phyloP scores from a whole-genome alignment of 1,140 invertebrate species.

The Medauroidea extradentata region DNA sequence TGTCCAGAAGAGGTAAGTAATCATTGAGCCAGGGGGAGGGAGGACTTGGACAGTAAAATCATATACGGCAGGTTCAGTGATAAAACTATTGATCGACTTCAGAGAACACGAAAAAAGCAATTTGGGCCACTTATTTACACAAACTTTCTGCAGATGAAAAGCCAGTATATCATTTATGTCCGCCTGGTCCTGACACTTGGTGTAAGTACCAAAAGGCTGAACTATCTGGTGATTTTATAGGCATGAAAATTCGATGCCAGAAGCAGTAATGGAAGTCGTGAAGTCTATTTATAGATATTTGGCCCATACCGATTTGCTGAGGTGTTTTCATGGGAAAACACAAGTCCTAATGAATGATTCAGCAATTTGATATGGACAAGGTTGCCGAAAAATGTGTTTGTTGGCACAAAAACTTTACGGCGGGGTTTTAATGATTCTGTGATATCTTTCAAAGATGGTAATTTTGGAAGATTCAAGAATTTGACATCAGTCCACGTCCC shows the following conservation, averaged over 20 bases:
- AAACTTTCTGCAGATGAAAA: conserved; percentile 18
- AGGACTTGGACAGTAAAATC: background rate
- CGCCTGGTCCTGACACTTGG: conserved; percentile 7
- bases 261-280: conserved; percentile 6
- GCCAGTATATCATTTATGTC: conserved; percentile 12
- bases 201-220: conserved; percentile 9
- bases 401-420: conserved; percentile 13
- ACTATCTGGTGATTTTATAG: background rate
- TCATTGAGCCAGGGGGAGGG: background rate
- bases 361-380: conserved; percentile 17
- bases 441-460: conserved; percentile 18
- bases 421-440: conserved; percentile 12
- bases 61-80: conserved; percentile 21
- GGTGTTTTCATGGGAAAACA: conserved; percentile 11
- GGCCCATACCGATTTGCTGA: conserved; percentile 5
- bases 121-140: conserved; percentile 20
- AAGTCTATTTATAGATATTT: conserved; percentile 13
- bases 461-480: conserved; percentile 10
- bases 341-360: conserved; percentile 12
- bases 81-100: conserved; percentile 19
- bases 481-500: background rate
- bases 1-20: conserved; percentile 13
- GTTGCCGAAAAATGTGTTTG: conserved; percentile 21
- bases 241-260: conserved; percentile 12
- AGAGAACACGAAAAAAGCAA: conserved; percentile 20